Evolutionary conservation across 1,140 invertebrate genomes (phyloP).

Genomic region (Solenopsis fugax): DNA sequence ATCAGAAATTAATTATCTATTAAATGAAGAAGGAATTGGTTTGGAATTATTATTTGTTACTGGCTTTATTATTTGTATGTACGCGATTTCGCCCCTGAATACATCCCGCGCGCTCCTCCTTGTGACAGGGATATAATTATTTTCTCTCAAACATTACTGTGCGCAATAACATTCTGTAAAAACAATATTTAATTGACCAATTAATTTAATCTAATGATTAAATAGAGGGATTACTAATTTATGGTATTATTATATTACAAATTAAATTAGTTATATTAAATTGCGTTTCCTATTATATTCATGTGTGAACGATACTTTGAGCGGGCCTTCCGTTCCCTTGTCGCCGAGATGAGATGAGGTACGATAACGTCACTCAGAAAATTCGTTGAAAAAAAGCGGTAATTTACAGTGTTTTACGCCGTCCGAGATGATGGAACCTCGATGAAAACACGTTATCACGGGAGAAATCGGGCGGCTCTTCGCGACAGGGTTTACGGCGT

Average conservation of each 20-base stretch:
- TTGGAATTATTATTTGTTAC: conserved; percentile 27
- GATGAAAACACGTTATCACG: conserved; percentile 66
- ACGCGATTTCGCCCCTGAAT: background rate
- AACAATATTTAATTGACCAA: conserved; percentile 50
- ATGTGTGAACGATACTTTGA: background rate
- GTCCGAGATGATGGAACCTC: conserved; percentile 21
- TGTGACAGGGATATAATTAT: conserved; percentile 2
- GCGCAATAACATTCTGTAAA: background rate
- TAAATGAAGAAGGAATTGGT: conserved; percentile 31
- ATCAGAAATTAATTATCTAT: conserved; percentile 61
- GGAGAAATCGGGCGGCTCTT: conserved; percentile 57
- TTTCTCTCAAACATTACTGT: background rate
- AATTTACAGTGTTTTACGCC: conserved; percentile 14
- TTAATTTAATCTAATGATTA: conserved; percentile 23
- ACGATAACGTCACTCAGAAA: conserved; percentile 27
- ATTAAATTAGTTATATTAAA: conserved; percentile 36
- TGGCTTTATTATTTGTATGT: conserved; percentile 21
- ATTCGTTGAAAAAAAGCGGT: conserved; percentile 28
- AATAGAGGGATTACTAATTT: conserved; percentile 37
- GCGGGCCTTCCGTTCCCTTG: background rate
- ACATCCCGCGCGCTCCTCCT: background rate
- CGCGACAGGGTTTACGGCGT: background rate
- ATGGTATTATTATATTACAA: background rate
- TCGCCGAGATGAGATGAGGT: conserved; percentile 22
- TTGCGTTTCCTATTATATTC: conserved; percentile 4